A percentile compares a stretch with the other conserved stretches of the same genome.
These are phyloP conservation scores for Agrotis exclamationis DNA, from an alignment of 2,888 invertebrate genomes.

Conservation along the genomic window DNA sequence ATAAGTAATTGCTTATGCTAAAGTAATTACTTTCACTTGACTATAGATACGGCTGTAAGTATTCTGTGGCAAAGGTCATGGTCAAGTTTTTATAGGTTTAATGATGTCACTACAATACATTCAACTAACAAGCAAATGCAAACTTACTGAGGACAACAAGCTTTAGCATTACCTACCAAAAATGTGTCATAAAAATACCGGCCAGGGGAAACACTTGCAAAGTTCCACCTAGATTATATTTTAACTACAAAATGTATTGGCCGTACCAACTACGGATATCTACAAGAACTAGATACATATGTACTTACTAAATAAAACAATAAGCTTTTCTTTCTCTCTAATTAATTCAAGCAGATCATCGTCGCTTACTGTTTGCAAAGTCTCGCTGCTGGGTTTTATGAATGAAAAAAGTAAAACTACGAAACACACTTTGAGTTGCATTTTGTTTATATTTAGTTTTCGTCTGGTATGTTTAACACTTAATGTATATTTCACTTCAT, in stretches of 20 bases:
- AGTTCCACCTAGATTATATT: background rate
- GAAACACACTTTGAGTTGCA: constrained; percentile 66
- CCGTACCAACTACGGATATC: background rate
- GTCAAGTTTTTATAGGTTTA: background rate
- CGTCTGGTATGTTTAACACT: constrained; percentile 1
- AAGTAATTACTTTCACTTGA: too few species aligned
- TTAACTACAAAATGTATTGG: background rate
- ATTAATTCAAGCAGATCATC: constrained; percentile 95
- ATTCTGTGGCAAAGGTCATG: background rate
- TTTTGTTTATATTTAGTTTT: constrained; percentile 58
- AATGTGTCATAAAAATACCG: constrained; percentile 34
- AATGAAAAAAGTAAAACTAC: constrained; percentile 60
- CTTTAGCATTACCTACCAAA: constrained; percentile 5
- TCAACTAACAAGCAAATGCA: background rate
- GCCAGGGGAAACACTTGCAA: background rate
- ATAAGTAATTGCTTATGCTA: too few species aligned
- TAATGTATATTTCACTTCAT: background rate
- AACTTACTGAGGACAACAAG: background rate
- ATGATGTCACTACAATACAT: constrained; percentile 5
- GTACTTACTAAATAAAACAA: constrained; percentile 95
- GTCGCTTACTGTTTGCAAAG: constrained; percentile 93
- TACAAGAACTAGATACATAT: background rate
- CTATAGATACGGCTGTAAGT: too few species aligned
- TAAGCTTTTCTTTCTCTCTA: constrained; percentile 94
- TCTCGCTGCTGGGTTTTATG: constrained; percentile 73